Evolutionary conservation across 1,140 invertebrate genomes (phyloP), one percentile per base, ranked within the genome.

Genomic region (Wiebesia pumilae): DNA sequence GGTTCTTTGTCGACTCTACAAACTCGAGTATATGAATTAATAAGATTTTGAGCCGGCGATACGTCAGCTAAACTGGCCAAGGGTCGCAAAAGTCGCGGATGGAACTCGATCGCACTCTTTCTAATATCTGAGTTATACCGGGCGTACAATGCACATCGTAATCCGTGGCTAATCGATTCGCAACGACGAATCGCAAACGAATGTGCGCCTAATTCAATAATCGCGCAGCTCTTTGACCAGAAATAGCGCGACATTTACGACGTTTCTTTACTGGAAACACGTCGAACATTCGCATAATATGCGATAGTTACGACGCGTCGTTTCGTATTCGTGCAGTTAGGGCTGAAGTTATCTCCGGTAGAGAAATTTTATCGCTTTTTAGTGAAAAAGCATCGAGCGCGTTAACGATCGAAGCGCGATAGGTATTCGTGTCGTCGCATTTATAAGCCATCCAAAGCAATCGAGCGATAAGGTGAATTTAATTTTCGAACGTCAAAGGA

Each of bases 21-120:
- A 73, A 71, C 7, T 33, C 43, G n/a, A 21, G 54, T 82, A 82
- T 71, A 83, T 75, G 62, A 83, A 83, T 83, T 83, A 83, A 83
- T 83, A 83, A 73, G 47, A n/a, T 16, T 51, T 9, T 14, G 16
- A 4, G 16, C 30, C 51, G 33, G 47, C 30, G 47, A 78, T 27
- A 24, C 24, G 38, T n/a, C 21, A 43, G 38, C 27, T 38, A 75
- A 75, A 43, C 6, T 27, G n/a, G 79, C 58, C n/a, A 10, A 47
- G 43, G 40, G 81, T 35, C 35, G 54, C 62, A 82, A 51, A 35
- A 82, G 67, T 24, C 0, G 47, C 33, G 71, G 51, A 75, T 40
- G 24, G 51, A 58, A 75, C 81, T 75, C 51, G 35, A 19, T 6
- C 14, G 67, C 16, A 51, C 54, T 35, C 58, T 81, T 81, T 67